Evolutionary conservation across 1,140 invertebrate species (phyloP).

Genomic region (Mactra quadrangularis): DNA sequence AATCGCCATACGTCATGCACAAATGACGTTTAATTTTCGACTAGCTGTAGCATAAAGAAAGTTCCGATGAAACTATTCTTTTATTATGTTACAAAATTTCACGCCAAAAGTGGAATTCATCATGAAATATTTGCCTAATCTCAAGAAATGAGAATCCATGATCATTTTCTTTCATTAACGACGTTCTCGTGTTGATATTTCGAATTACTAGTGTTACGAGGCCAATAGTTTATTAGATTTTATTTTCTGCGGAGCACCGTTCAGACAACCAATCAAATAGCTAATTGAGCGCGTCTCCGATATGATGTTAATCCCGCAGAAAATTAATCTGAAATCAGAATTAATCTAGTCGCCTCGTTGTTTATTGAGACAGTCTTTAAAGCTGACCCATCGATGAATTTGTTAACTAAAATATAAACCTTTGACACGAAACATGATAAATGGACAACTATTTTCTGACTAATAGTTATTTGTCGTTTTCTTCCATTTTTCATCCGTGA

Average conservation of each 20-base stretch:
- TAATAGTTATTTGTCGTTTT: no score
- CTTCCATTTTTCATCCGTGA: no score
- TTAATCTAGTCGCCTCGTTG: conserved; percentile 44
- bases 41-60: conserved; percentile 5
- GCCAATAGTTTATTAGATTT: conserved; percentile 63
- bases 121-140: conserved; percentile 55
- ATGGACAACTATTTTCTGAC: no score
- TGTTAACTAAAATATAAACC: conserved; percentile 33
- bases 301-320: conserved; percentile 44
- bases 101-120: conserved; percentile 48
- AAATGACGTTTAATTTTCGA: conserved; percentile 54
- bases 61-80: conserved; percentile 4
- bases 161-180: conserved; percentile 44
- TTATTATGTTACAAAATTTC: background rate
- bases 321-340: conserved; percentile 63
- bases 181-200: conserved; percentile 54
- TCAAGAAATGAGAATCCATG: conserved; percentile 23
- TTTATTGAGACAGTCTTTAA: conserved; percentile 56
- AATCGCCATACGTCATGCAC: conserved; percentile 26
- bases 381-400: conserved; percentile 32
- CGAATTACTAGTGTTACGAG: conserved; percentile 35
- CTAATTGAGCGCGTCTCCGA: conserved; percentile 45
- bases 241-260: conserved; percentile 59
- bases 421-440: no score
- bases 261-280: conserved; percentile 59